Conservation (phyloP, 2,113 vertebrate species). For the Axis porcinus region DNA sequence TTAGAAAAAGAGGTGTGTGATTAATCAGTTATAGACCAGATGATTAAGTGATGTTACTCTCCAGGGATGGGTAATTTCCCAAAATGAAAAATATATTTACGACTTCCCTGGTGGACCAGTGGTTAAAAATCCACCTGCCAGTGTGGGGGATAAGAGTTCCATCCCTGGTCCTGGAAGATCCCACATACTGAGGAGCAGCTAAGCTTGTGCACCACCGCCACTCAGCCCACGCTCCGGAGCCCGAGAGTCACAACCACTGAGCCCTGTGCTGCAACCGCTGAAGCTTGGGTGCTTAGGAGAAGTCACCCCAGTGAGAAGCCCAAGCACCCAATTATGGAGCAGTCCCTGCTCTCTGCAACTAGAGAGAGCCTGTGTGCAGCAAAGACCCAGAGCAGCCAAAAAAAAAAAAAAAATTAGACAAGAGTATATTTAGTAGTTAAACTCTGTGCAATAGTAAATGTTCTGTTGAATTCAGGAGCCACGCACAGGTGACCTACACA, state of each 20-base stretch:
- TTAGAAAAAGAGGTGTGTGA: not conserved
- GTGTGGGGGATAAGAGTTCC: not conserved
- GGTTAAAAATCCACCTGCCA: not conserved
- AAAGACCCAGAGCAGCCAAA: not conserved
- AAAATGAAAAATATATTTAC: not conserved
- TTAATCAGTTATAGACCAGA: not conserved
- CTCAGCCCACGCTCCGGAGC: not conserved
- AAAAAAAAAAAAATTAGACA: not conserved
- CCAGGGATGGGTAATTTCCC: not conserved
- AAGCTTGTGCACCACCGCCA: not conserved
- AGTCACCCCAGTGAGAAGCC: not conserved
- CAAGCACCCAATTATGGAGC: not conserved
- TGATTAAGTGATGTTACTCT: not conserved
- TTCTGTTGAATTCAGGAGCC: not conserved
- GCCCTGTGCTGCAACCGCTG: not conserved
- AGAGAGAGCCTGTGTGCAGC: not conserved
- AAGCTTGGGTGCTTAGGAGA: not conserved
- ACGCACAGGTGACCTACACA: not conserved
- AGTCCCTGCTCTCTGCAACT: not conserved
- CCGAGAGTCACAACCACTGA: not conserved
- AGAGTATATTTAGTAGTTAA: not conserved
- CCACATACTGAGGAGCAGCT: not conserved
- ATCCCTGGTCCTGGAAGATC: not conserved
- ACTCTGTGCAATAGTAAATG: not conserved
- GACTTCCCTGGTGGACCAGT: not conserved